These are phyloP conservation scores for Nomada lathburiana DNA, from an alignment of 2,888 invertebrate species.

Conservation along the genomic window DNA sequence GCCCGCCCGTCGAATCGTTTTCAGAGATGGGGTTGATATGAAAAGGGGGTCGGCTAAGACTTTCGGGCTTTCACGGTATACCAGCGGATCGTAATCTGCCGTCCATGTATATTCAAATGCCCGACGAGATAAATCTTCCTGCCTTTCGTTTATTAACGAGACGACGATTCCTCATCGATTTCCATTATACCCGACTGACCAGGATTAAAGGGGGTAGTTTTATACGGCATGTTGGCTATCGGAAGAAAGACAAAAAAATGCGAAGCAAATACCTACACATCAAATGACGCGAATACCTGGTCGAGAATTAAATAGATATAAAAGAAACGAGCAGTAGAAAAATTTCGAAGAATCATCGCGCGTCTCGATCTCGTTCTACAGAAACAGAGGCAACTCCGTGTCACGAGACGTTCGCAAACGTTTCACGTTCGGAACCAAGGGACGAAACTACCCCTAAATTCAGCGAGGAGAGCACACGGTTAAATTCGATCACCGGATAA, in stretches of 20 bases:
- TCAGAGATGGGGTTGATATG: conserved; percentile 35
- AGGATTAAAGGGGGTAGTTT: conserved; percentile 13
- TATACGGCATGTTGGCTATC: background rate
- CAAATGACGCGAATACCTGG: background rate
- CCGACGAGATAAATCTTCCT: conserved; percentile 44
- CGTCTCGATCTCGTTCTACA: too few relatives aligned
- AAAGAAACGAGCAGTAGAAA: background rate
- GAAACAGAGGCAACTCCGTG: background rate
- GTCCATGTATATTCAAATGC: conserved; percentile 31
- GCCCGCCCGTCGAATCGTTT: conserved; percentile 49
- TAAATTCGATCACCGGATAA: conserved; percentile 31
- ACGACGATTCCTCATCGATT: conserved; percentile 25
- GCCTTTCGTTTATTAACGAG: conserved; percentile 32
- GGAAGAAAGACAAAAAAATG: too few relatives aligned
- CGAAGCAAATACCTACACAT: background rate
- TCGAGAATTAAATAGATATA: background rate
- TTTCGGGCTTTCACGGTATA: conserved; percentile 28
- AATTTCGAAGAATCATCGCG: background rate
- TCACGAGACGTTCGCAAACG: background rate
- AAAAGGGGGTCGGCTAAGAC: conserved; percentile 27
- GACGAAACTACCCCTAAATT: conserved; percentile 17
- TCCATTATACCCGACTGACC: conserved; percentile 3
- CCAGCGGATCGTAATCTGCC: conserved; percentile 34
- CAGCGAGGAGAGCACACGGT: background rate
- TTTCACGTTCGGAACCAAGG: background rate